Conservation (phyloP, 2,113 vertebrate genomes). For the Xyrauchen texanus region DNA sequence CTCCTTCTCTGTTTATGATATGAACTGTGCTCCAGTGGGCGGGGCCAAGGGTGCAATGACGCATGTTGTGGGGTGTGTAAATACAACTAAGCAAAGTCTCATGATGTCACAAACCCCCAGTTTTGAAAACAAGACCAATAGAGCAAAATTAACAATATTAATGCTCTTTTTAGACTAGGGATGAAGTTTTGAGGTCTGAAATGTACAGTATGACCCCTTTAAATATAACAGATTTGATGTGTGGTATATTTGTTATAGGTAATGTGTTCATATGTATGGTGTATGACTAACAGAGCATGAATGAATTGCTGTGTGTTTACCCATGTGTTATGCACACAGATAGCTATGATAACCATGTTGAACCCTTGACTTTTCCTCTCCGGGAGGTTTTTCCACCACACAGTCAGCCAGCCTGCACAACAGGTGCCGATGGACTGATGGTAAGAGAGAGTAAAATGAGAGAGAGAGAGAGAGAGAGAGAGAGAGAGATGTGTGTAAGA, state of each 20-base stretch:
- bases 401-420: conserved; percentile 38
- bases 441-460: conserved; percentile 21
- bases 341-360: conserved; percentile 35
- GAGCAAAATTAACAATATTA: too few species aligned
- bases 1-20: too few species aligned
- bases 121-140: too few species aligned
- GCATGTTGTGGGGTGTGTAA: too few species aligned
- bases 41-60: too few species aligned
- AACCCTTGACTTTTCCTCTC: conserved; percentile 24
- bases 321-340: conserved; percentile 30
- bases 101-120: too few species aligned
- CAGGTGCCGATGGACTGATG: conserved; percentile 46
- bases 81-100: neutral
- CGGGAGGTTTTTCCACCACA: conserved; percentile 28
- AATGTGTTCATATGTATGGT: neutral
- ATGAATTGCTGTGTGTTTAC: conserved; percentile 36
- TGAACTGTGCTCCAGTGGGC: too few species aligned
- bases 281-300: conserved; percentile 4
- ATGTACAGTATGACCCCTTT: too few species aligned
- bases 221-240: too few species aligned
- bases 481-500: conserved; percentile 47
- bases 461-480: conserved; percentile 35
- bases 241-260: too few species aligned
- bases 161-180: too few species aligned
- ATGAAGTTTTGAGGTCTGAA: too few species aligned